phyloP scores from a whole-genome alignment of 2,797 vertebrate species.

The Hybognathus amarus region DNA sequence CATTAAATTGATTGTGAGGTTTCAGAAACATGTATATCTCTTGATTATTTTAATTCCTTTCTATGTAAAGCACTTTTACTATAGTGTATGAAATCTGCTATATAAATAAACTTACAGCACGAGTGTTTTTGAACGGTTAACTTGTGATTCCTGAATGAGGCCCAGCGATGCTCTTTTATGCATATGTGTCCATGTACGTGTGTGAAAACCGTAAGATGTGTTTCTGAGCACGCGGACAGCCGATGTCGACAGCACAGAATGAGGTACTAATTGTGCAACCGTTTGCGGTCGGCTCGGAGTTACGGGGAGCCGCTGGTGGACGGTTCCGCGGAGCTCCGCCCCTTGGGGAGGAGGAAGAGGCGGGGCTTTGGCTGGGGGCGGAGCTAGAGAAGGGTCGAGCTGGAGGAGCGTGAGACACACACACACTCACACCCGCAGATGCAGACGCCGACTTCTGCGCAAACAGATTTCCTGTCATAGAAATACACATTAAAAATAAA shows the following conservation, averaged over 20 bases:
- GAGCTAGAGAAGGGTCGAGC: conserved; percentile 80
- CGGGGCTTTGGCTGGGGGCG: conserved; percentile 84
- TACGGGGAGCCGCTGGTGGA: conserved; percentile 90
- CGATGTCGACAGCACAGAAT: conserved; percentile 73
- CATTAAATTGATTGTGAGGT: neutral
- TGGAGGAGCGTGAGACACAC: conserved; percentile 68
- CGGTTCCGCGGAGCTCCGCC: conserved; percentile 86
- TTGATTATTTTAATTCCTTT: no score
- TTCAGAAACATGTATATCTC: no score
- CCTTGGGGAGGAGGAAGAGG: conserved; percentile 86
- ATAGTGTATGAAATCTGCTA: no score
- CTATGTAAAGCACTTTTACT: no score
- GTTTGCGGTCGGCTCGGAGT: conserved; percentile 65
- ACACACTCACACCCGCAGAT: conserved; percentile 67
- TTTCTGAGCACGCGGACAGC: conserved; percentile 72
- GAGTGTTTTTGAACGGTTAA: neutral
- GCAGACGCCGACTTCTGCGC: conserved; percentile 86
- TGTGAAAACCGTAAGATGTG: conserved; percentile 31
- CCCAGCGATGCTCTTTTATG: conserved; percentile 16
- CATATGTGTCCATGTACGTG: conserved; percentile 36
- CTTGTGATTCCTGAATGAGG: neutral
- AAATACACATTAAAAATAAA: neutral
- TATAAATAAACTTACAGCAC: neutral
- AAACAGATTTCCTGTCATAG: conserved; percentile 87
- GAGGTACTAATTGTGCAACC: conserved; percentile 84